Evolutionary conservation across 2,888 invertebrate species (phyloP).

Genomic region (Yponomeuta malinellus): DNA sequence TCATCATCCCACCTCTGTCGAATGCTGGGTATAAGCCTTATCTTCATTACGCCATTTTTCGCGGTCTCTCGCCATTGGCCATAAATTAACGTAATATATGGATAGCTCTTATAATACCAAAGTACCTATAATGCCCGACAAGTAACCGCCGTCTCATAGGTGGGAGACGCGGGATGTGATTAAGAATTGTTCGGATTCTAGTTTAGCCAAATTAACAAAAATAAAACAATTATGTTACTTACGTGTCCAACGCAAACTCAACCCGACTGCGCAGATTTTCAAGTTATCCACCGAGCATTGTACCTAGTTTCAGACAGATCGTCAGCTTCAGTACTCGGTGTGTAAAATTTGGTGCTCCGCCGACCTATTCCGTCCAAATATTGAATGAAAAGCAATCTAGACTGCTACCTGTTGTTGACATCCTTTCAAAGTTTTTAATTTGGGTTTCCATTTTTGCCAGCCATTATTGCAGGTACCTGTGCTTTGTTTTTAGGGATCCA

Average conservation of each 20-base stretch:
- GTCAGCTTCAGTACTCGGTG: not conserved
- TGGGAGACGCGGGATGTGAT: no score
- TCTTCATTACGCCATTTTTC: no score
- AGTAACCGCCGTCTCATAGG: no score
- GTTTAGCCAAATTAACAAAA: no score
- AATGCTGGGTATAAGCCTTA: no score
- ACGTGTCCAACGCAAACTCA: not conserved
- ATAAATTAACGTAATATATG: no score
- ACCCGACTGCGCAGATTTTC: not conserved
- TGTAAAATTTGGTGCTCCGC: not conserved
- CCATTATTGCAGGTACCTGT: constrained; percentile 11
- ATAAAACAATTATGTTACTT: no score
- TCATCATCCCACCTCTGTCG: no score
- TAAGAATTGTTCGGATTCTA: no score
- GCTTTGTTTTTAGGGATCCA: not conserved
- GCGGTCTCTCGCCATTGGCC: no score
- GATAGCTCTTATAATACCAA: no score
- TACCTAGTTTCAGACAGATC: not conserved
- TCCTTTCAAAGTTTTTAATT: constrained; percentile 16
- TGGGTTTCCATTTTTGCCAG: constrained; percentile 10
- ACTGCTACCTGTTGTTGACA: constrained; percentile 12
- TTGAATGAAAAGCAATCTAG: constrained; percentile 15
- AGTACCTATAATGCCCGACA: no score
- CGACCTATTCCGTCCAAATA: constrained; percentile 4
- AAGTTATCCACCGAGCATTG: not conserved